These are phyloP conservation scores for Microplitis manilae DNA, from an alignment of 2,888 invertebrate species.

Conservation along the genomic window DNA sequence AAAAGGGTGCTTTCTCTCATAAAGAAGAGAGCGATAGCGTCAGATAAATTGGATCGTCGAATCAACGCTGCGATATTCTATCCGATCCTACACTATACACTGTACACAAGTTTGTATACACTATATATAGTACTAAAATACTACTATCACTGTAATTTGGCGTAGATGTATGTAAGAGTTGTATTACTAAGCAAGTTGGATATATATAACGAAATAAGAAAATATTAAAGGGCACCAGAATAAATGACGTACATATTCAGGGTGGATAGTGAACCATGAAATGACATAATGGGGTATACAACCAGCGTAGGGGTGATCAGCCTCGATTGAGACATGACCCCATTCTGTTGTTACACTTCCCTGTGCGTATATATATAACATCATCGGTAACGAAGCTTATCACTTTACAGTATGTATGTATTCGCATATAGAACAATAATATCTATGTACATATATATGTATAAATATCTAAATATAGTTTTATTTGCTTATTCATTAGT, in stretches of 20 bases:
- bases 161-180: background rate
- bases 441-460: too few species aligned
- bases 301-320: conserved; percentile 33
- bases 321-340: conserved; percentile 41
- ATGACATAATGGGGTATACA: conserved; percentile 56
- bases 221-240: conserved; percentile 57
- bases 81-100: background rate
- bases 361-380: conserved; percentile 23
- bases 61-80: conserved; percentile 19
- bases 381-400: conserved; percentile 15
- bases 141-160: conserved; percentile 10
- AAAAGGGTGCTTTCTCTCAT: conserved; percentile 3
- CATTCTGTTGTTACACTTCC: conserved; percentile 23
- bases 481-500: too few species aligned
- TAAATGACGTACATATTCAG: conserved; percentile 60
- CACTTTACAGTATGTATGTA: conserved; percentile 6
- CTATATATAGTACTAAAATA: background rate
- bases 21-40: background rate
- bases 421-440: background rate
- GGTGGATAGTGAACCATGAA: conserved; percentile 60
- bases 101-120: too few species aligned
- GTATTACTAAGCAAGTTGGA: background rate
- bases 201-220: conserved; percentile 32
- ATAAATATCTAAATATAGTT: too few species aligned
- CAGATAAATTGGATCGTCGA: conserved; percentile 12